Evolutionary conservation across 2,888 invertebrate genomes (phyloP), one percentile per base, ranked within the genome.

Genomic region (Entomobrya multifasciata): DNA sequence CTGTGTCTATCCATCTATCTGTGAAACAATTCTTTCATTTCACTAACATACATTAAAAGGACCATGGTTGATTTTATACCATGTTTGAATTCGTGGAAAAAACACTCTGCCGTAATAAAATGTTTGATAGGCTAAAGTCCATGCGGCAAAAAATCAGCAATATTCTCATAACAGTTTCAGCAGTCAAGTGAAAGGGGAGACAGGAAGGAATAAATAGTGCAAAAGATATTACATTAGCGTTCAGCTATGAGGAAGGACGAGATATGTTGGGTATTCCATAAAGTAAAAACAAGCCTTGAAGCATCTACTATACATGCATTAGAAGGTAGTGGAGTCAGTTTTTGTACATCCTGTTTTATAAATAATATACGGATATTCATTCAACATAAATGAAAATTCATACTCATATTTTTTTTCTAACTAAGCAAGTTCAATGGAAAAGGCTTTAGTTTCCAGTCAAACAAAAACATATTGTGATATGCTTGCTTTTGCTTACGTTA

Each of bases 1-100:
- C 36, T 36, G 8, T 36, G 25, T 70, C 44, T 49, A 11, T 47
- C 47, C 13, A 41, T 67, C 44, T 67, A 62, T 62, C 30, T 30
- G 67, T 67, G 11, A 15, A 60, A 67, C n/a, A 65, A 52, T 81
- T 82, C 82, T 82, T 82, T 82, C 74, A 81, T 81, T 81, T 57
- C 70, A 47, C 74, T 82, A 49, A 60, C 72, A 74, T 74, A 20
- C 57, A 60, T 57, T 72, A 67, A 52, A 81, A 60, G 41, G 36
- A 78, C 27, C 22, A 47, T 49, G n/a, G n/a, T 4, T 36, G 36
- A 36, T 67, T 20, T 49, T 74, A 57, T 30, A 13, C 11, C 60
- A 20, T 15, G 67, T 17, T 1, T 67, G 10, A 20, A 17, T 44
- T 67, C 44, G 17, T 15, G 44, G 36, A 67, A 67, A 67, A 57